These are phyloP conservation scores for Pyrochroa serraticornis DNA, from an alignment of 2,888 invertebrate genomes.

Conservation along the genomic window DNA sequence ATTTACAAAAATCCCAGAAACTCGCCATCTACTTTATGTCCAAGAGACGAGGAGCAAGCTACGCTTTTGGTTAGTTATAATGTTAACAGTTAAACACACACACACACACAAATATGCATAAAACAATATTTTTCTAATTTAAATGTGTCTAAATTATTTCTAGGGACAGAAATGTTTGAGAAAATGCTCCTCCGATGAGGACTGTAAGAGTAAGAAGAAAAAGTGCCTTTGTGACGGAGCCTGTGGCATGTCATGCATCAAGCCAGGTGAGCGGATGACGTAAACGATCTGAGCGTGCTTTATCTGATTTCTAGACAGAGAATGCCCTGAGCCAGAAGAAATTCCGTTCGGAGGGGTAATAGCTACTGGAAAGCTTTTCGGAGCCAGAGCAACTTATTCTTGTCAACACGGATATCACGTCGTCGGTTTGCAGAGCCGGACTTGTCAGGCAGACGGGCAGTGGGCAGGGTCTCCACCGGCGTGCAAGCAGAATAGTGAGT, in stretches of 20 bases:
- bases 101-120: not conserved
- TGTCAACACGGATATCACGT: conserved; percentile 90
- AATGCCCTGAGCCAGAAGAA: conserved; percentile 79
- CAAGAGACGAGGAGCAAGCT: conserved; percentile 85
- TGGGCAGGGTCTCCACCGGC: conserved; percentile 86
- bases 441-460: conserved; percentile 91
- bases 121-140: not conserved
- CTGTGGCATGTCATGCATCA: conserved; percentile 97
- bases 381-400: conserved; percentile 81
- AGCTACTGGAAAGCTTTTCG: conserved; percentile 79
- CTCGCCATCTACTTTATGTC: conserved; percentile 84
- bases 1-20: conserved; percentile 89
- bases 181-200: conserved; percentile 91
- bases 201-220: conserved; percentile 96
- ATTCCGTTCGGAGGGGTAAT: conserved; percentile 80
- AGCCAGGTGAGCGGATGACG: conserved; percentile 73
- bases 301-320: conserved; percentile 68
- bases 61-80: conserved; percentile 65
- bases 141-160: conserved; percentile 19
- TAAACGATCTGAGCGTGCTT: not conserved
- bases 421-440: conserved; percentile 82
- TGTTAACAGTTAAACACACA: not conserved
- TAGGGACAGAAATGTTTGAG: conserved; percentile 88
- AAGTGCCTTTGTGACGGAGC: conserved; percentile 96
- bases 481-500: conserved; percentile 83